Conservation (phyloP, 1,140 invertebrate species). For the Pteromalus puparum region DNA sequence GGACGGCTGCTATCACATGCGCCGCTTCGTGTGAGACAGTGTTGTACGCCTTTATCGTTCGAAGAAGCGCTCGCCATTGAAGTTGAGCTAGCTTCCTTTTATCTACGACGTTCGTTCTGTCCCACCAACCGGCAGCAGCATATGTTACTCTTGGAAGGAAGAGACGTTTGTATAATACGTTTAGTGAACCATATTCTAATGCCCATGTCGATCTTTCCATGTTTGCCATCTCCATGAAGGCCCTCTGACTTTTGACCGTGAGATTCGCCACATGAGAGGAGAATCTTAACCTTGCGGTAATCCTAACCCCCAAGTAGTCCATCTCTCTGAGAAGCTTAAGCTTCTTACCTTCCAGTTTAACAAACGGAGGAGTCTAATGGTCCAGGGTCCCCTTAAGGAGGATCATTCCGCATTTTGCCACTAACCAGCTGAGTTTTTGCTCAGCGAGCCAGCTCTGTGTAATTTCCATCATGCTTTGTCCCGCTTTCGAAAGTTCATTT, state of each 20-base stretch:
- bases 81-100: background rate
- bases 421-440: background rate
- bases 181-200: slow-evolving; percentile 47
- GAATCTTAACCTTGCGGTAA: background rate
- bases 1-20: slow-evolving; percentile 12
- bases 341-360: background rate
- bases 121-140: slow-evolving; percentile 59
- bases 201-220: slow-evolving; percentile 49
- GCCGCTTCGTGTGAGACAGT: slow-evolving; percentile 57
- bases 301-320: slow-evolving; percentile 47
- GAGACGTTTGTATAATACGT: slow-evolving; percentile 57
- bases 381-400: background rate
- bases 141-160: slow-evolving; percentile 57
- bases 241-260: background rate
- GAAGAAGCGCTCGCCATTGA: slow-evolving; percentile 58
- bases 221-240: slow-evolving; percentile 35
- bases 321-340: background rate
- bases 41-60: slow-evolving; percentile 53
- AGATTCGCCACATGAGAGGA: background rate
- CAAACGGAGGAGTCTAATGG: background rate
- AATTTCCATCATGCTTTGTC: background rate
- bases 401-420: background rate
- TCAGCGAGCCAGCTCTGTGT: background rate
- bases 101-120: slow-evolving; percentile 10
- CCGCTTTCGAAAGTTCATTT: slow-evolving; percentile 22